Percentiles rank a stretch among this genome's conserved stretches.
Evolutionary conservation across 2,113 vertebrate species (phyloP).

Genomic region (Plecturocebus donacophilus): DNA sequence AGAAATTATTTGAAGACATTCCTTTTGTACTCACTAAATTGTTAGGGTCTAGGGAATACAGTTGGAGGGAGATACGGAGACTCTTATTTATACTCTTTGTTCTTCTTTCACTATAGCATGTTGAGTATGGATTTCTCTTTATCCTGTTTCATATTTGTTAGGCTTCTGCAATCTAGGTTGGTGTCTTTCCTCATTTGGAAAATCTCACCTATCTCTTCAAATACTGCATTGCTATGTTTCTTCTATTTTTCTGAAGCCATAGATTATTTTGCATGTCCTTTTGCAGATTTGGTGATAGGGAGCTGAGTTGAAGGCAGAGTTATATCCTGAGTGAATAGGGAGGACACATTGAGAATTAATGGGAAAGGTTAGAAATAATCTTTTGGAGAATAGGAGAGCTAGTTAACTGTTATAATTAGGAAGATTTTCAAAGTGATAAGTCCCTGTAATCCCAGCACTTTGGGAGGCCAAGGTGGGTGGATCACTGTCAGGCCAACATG

Average conservation of each 20-base stretch:
- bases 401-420: neutral
- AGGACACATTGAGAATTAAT: neutral
- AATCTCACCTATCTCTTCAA: neutral
- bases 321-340: neutral
- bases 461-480: too few species aligned
- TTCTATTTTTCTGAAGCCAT: neutral
- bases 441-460: too few species aligned
- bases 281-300: neutral
- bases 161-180: neutral
- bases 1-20: neutral
- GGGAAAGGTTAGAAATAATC: neutral
- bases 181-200: neutral
- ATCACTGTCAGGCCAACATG: too few species aligned
- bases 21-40: neutral
- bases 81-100: neutral
- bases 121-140: neutral
- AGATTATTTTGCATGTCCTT: neutral
- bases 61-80: neutral
- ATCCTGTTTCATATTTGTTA: neutral
- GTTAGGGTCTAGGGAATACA: neutral
- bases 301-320: neutral
- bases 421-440: neutral
- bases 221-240: neutral
- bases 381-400: neutral
- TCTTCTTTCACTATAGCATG: neutral